Conservation (phyloP, 1,140 invertebrate genomes). For the Diorhabda sublineata region DNA sequence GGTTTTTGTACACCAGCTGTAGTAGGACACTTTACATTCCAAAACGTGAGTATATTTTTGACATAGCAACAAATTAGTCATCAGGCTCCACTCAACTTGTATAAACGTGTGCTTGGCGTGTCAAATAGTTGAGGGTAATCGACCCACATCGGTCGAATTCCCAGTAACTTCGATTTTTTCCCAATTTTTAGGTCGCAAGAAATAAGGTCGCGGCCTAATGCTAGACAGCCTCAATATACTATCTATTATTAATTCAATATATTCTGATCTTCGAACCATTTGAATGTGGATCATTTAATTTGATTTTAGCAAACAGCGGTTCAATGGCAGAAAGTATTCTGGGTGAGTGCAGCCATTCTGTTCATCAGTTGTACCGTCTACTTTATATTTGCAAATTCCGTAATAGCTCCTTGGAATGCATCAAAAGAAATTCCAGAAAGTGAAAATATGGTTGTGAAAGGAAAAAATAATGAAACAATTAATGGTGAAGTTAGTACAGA, state of each 20-base stretch:
- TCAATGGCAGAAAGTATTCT: conserved; percentile 63
- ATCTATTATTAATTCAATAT: no score
- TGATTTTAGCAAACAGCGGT: conserved; percentile 59
- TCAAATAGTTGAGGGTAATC: no score
- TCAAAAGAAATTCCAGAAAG: conserved; percentile 32
- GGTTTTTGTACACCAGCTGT: conserved; percentile 41
- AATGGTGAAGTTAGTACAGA: neutral
- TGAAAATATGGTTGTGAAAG: conserved; percentile 27
- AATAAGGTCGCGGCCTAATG: no score
- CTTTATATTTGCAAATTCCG: conserved; percentile 55
- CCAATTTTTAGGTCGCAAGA: no score
- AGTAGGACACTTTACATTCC: conserved; percentile 37
- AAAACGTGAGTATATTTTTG: conserved; percentile 35
- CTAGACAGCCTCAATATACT: no score
- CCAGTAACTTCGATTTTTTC: no score
- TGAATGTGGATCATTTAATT: neutral
- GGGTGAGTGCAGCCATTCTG: conserved; percentile 55
- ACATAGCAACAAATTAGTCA: no score
- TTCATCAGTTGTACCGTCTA: conserved; percentile 54
- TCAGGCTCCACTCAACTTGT: no score
- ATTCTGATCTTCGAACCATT: no score
- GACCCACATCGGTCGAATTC: no score
- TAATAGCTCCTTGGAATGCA: conserved; percentile 61
- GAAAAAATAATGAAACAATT: conserved; percentile 6
- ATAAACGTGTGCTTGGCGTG: no score